Evolutionary conservation across 2,113 vertebrate genomes (phyloP).

Genomic region (Myotis brandtii): DNA sequence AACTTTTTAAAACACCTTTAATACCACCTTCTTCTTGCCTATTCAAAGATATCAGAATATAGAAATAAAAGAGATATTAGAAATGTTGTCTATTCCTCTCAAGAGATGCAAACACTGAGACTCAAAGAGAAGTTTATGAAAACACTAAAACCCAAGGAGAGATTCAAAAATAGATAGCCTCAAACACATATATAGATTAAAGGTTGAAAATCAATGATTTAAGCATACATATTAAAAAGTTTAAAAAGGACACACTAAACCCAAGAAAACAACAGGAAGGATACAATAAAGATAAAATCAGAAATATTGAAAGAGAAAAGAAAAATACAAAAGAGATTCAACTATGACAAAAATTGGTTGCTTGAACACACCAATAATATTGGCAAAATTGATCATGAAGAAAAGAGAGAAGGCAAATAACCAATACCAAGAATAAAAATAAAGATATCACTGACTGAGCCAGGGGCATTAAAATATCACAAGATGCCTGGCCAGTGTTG

Average conservation of each 20-base stretch:
- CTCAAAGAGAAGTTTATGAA: background rate
- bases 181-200: slow-evolving; percentile 7
- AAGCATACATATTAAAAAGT: background rate
- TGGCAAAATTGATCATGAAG: background rate
- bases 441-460: background rate
- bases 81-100: background rate
- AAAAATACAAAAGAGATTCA: background rate
- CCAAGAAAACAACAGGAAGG: background rate
- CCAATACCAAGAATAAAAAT: background rate
- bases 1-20: background rate
- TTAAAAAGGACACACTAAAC: background rate
- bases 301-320: slow-evolving; percentile 5
- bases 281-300: slow-evolving; percentile 10
- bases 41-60: background rate
- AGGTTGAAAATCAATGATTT: background rate
- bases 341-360: background rate
- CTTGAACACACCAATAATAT: background rate
- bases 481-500: background rate
- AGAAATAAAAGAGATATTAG: background rate
- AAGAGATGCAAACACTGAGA: slow-evolving; percentile 1
- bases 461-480: background rate
- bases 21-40: background rate
- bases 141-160: background rate
- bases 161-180: background rate
- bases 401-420: background rate